Percentiles rank a stretch among this genome's conserved stretches.
Conservation (phyloP, 1,140 invertebrate species). For the Araneus ventricosus region DNA sequence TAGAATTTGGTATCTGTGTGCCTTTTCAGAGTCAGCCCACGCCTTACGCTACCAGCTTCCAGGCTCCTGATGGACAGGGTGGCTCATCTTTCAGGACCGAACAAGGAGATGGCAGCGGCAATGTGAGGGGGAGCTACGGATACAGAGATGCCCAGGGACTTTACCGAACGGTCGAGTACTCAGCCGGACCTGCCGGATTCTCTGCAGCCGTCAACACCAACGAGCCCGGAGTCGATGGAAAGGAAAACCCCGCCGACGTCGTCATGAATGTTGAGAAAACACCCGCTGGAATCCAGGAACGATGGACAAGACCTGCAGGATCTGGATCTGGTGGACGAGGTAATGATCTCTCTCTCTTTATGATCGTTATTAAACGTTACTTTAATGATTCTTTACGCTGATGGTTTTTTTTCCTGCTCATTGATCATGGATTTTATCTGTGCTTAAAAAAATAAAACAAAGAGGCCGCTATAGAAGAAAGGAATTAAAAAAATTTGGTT, state of each 20-base stretch:
- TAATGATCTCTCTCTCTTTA: not conserved
- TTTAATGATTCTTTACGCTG: too few species aligned
- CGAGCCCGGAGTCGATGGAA: constrained; percentile 60
- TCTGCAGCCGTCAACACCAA: constrained; percentile 60
- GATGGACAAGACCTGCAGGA: not conserved
- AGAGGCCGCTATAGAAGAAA: too few species aligned
- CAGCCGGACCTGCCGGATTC: constrained; percentile 51
- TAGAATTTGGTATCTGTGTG: too few species aligned
- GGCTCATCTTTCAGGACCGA: not conserved
- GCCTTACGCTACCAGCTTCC: not conserved
- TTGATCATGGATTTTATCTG: too few species aligned
- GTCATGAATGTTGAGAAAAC: constrained; percentile 54
- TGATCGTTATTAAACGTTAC: not conserved
- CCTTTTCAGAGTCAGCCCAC: not conserved
- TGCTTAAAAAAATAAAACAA: too few species aligned
- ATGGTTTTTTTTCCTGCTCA: too few species aligned
- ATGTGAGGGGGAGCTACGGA: constrained; percentile 28
- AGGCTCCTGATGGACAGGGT: not conserved
- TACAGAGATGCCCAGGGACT: constrained; percentile 58
- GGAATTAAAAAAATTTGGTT: too few species aligned
- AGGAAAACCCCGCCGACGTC: constrained; percentile 68
- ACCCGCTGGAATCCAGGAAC: constrained; percentile 69
- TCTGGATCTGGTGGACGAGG: not conserved
- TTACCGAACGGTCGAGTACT: constrained; percentile 58
- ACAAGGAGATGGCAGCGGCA: constrained; percentile 35